phyloP scores from a whole-genome alignment of 2,888 invertebrate genomes.

The Cantharis rustica region DNA sequence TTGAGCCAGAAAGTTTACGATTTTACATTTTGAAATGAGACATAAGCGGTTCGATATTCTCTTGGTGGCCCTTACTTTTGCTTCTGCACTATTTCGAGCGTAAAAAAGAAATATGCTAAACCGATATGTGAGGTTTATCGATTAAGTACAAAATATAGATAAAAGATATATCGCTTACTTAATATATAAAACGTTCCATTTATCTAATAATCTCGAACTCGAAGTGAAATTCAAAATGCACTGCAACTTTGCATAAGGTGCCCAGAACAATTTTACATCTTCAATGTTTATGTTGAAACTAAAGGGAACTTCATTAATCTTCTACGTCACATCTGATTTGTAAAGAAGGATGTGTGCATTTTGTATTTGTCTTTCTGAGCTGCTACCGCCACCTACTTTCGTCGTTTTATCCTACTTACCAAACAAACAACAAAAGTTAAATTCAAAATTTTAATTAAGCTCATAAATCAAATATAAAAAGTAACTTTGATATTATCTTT shows the following conservation, averaged over 20 bases:
- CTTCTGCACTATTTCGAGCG: background rate
- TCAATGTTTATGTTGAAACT: background rate
- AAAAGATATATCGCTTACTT: background rate
- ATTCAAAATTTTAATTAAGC: background rate
- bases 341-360: conserved; percentile 1
- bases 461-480: conserved; percentile 1
- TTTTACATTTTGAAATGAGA: conserved; percentile 5
- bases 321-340: background rate
- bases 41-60: conserved; percentile 1
- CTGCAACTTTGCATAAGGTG: background rate
- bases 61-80: conserved; percentile 3
- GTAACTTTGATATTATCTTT: background rate
- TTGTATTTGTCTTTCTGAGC: background rate
- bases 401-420: background rate
- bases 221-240: background rate
- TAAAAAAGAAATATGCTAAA: background rate
- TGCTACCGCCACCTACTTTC: background rate
- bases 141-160: background rate
- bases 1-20: conserved; percentile 1
- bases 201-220: background rate
- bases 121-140: background rate
- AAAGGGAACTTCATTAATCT: conserved; percentile 1
- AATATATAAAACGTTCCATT: background rate
- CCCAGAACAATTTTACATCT: background rate
- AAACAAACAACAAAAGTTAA: background rate